Conservation (phyloP, 1,140 invertebrate genomes). For the Antheraea pernyi region DNA sequence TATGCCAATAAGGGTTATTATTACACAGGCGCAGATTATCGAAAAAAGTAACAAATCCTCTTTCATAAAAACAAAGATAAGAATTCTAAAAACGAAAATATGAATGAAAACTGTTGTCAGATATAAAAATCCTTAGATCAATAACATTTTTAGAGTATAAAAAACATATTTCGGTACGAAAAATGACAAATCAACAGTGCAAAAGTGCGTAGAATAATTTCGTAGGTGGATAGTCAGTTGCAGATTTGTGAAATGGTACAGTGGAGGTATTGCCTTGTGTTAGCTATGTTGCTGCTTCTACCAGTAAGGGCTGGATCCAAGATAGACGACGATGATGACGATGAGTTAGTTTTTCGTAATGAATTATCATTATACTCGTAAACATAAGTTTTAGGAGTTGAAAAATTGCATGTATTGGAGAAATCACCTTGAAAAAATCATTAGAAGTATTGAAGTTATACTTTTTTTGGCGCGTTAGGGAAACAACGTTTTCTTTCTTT, state of each 20-base stretch:
- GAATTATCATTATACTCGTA: neutral
- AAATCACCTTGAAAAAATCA: too few species aligned
- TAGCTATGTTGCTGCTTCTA: constrained; percentile 58
- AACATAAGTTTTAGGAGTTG: too few species aligned
- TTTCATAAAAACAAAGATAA: constrained; percentile 42
- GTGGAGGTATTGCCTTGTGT: constrained; percentile 54
- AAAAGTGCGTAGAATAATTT: constrained; percentile 18
- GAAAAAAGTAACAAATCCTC: constrained; percentile 5
- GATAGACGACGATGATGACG: constrained; percentile 53
- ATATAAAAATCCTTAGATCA: constrained; percentile 43
- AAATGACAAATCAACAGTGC: constrained; percentile 69
- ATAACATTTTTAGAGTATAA: constrained; percentile 8
- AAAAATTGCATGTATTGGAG: too few species aligned
- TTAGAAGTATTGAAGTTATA: too few species aligned
- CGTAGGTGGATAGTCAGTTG: constrained; percentile 21
- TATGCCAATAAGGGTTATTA: too few species aligned
- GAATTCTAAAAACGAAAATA: constrained; percentile 60
- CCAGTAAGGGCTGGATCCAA: constrained; percentile 38
- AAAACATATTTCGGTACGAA: constrained; percentile 43
- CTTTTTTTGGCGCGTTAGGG: too few species aligned
- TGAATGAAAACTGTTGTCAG: constrained; percentile 47
- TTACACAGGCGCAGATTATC: neutral
- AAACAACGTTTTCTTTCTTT: too few species aligned
- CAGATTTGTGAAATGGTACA: constrained; percentile 48
- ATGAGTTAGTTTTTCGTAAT: constrained; percentile 46